phyloP scores from a whole-genome alignment of 2,113 vertebrate species.

The Taxidea taxus region DNA sequence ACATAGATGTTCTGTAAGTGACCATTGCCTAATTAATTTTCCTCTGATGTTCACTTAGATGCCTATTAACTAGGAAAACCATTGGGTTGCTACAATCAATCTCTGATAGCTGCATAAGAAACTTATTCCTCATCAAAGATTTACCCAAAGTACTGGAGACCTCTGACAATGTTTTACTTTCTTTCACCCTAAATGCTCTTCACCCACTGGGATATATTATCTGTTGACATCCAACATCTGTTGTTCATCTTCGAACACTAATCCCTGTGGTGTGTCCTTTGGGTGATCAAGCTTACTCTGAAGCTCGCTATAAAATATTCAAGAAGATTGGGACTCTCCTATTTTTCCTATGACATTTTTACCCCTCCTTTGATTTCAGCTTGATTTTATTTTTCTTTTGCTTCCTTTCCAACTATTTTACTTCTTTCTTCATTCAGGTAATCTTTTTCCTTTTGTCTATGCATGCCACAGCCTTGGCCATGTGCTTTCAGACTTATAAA shows the following conservation, averaged over 20 bases:
- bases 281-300: constrained; percentile 74
- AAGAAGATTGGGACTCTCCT: constrained; percentile 71
- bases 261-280: constrained; percentile 75
- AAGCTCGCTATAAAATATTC: constrained; percentile 77
- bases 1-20: not conserved
- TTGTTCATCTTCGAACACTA: constrained; percentile 70
- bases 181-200: constrained; percentile 62
- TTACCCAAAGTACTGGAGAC: constrained; percentile 39
- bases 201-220: constrained; percentile 65
- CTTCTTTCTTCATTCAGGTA: constrained; percentile 22
- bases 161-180: constrained; percentile 40
- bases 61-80: constrained; percentile 18
- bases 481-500: constrained; percentile 32
- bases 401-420: not conserved
- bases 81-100: not conserved
- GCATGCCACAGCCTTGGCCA: not conserved
- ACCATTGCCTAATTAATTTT: constrained; percentile 26
- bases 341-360: constrained; percentile 77
- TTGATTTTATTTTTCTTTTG: constrained; percentile 63
- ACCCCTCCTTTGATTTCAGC: constrained; percentile 66
- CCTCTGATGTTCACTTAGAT: not conserved
- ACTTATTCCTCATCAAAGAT: constrained; percentile 52
- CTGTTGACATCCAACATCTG: constrained; percentile 74
- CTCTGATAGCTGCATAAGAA: not conserved
- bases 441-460: not conserved